Evolutionary conservation across 2,113 vertebrate species (phyloP).

Genomic region (Microcebus griseorufus): DNA sequence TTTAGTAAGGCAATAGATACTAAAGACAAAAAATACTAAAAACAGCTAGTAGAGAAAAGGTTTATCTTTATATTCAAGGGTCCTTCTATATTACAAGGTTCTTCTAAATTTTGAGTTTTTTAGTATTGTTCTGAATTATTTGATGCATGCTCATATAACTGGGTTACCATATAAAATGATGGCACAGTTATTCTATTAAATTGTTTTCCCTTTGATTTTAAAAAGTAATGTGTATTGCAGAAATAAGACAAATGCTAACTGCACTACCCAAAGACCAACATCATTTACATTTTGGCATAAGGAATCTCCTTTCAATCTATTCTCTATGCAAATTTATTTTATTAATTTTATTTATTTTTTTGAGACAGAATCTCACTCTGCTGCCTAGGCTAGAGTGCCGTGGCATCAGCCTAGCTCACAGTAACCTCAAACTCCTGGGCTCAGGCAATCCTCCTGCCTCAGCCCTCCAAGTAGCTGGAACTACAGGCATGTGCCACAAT

Average conservation of each 20-base stretch:
- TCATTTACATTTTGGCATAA: background rate
- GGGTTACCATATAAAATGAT: background rate
- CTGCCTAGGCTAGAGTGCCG: too few species aligned
- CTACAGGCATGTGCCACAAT: too few species aligned
- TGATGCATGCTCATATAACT: background rate
- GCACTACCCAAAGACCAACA: background rate
- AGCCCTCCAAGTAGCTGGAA: too few species aligned
- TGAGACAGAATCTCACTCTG: too few species aligned
- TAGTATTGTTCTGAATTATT: background rate
- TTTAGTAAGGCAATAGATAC: background rate
- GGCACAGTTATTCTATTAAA: background rate
- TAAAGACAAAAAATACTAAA: background rate
- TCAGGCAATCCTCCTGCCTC: too few species aligned
- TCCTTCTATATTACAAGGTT: background rate
- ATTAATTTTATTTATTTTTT: too few species aligned
- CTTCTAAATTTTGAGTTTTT: background rate
- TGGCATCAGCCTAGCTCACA: too few species aligned
- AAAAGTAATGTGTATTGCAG: background rate
- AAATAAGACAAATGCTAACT: background rate
- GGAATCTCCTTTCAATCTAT: background rate
- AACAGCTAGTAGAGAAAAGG: background rate
- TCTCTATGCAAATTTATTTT: background rate
- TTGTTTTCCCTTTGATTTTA: background rate
- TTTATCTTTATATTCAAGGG: background rate
- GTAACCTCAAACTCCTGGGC: too few species aligned